phyloP scores from a whole-genome alignment of 2,888 invertebrate genomes.

The Drosophila mercatorum region DNA sequence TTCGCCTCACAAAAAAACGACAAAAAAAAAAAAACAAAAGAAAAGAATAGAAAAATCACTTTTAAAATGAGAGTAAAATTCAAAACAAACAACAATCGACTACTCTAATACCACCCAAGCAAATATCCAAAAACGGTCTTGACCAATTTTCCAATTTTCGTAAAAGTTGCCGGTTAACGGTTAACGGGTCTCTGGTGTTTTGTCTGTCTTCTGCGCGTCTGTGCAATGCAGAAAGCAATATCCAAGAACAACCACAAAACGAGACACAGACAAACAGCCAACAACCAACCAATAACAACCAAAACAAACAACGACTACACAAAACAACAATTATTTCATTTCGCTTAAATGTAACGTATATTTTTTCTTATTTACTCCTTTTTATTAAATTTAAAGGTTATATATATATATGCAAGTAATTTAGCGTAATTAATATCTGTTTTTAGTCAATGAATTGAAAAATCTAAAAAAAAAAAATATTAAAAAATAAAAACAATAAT shows the following conservation, averaged over 20 bases:
- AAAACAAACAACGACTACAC: slow-evolving; percentile 25
- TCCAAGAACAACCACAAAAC: slow-evolving; percentile 12
- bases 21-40: slow-evolving; percentile 19
- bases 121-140: slow-evolving; percentile 55
- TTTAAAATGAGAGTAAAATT: slow-evolving; percentile 35
- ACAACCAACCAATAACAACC: slow-evolving; percentile 22
- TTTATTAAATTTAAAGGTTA: slow-evolving; percentile 72
- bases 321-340: slow-evolving; percentile 54
- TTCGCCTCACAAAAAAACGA: slow-evolving; percentile 84
- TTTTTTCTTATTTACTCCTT: slow-evolving; percentile 57
- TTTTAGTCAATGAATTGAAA: slow-evolving; percentile 72
- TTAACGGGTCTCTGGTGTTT: slow-evolving; percentile 30
- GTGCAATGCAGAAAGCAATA: slow-evolving; percentile 22
- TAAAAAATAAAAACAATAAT: slow-evolving; percentile 32
- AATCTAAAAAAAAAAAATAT: slow-evolving; percentile 53
- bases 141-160: slow-evolving; percentile 42
- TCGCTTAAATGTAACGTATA: slow-evolving; percentile 69
- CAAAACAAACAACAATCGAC: slow-evolving; percentile 35
- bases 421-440: slow-evolving; percentile 78
- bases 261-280: slow-evolving; percentile 24
- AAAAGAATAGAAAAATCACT: slow-evolving; percentile 16
- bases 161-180: slow-evolving; percentile 27
- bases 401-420: slow-evolving; percentile 77
- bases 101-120: slow-evolving; percentile 35
- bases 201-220: slow-evolving; percentile 27